Conservation (phyloP, 2,113 vertebrate species). For the Mandrillus leucophaeus region DNA sequence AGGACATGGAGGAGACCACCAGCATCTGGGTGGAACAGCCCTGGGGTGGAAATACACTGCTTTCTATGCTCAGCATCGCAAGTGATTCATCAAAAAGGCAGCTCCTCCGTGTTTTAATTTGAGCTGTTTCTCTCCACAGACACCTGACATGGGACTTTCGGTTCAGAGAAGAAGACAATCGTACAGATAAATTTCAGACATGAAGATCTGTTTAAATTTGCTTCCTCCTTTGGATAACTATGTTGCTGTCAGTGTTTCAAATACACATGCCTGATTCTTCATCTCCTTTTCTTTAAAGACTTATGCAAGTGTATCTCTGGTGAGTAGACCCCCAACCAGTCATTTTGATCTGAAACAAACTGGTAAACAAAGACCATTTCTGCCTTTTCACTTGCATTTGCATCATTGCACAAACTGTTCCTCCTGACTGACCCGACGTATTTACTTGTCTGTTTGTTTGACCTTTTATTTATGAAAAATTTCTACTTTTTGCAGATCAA, state of each 20-base stretch:
- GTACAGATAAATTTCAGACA: background rate
- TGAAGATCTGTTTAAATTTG: background rate
- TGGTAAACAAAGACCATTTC: background rate
- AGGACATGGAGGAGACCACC: accelerated
- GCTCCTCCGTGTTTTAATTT: accelerated
- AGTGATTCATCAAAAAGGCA: accelerated
- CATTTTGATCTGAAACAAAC: background rate
- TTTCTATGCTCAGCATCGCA: accelerated
- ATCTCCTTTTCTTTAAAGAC: background rate
- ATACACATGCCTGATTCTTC: too few species aligned
- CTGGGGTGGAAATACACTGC: accelerated
- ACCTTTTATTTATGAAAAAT: background rate
- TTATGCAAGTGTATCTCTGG: accelerated
- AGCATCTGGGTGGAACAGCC: accelerated
- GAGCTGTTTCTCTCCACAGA: too few species aligned
- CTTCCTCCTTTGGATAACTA: background rate
- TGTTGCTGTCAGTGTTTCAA: background rate
- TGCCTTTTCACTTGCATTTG: background rate
- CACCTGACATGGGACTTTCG: background rate
- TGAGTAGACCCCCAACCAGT: too few species aligned
- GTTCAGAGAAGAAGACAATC: background rate
- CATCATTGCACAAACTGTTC: background rate
- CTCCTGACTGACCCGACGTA: background rate
- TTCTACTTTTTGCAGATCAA: background rate
- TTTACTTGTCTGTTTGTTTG: background rate